Base-by-base conservation (phyloP, 2,888 invertebrate genomes). In the Drosophila anomelani region DNA sequence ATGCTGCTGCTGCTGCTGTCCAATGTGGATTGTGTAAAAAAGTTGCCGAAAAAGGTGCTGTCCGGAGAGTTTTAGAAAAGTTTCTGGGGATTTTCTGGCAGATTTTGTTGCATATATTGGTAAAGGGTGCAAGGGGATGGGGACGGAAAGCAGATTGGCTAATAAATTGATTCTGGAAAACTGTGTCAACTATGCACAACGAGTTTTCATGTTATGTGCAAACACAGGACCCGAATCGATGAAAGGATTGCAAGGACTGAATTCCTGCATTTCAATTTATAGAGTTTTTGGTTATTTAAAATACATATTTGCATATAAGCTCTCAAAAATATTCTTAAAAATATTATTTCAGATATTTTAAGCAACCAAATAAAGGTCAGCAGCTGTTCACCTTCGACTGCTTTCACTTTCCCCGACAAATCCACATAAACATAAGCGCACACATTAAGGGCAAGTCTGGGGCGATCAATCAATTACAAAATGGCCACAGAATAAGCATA, bases 401-500 rank as follows among this genome's bases (percentile, higher is more conserved):
- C 60, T 68, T 56, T 71, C 54, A n/a, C 56, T 70, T 62, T 72
- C 39, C 13, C 17, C 10, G 15, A 20, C 20, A 20, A 41, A 60
- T 43, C 20, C 49, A 20, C 60, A 60, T 47, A 43, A 66, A 53
- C n/a, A 29, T 23, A 66, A 39, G 29, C 39, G 54, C 23, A 55
- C 62, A 55, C 62, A 61, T 55, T 54, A 47, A 57, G 38, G 15
- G 36, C 29, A 57, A 13, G 29, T 39, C 17, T 32, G 41, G 64
- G 66, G n/a, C 70, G 72, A 57, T 82, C 85, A 83, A 83, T 84
- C 85, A 84, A 84, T 85, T 85, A 78, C 80, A 64, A 56, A 75
- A 75, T 73, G 84, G 54, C 60, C 85, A 74, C 87, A 83, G 78
- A 86, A 83, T 81, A 76, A 82, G 78, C 82, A 86, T 85, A 87